Percentiles rank a stretch among this genome's conserved stretches.
phyloP scores from a whole-genome alignment of 2,113 vertebrate species.

The Cebidichthys violaceus region DNA sequence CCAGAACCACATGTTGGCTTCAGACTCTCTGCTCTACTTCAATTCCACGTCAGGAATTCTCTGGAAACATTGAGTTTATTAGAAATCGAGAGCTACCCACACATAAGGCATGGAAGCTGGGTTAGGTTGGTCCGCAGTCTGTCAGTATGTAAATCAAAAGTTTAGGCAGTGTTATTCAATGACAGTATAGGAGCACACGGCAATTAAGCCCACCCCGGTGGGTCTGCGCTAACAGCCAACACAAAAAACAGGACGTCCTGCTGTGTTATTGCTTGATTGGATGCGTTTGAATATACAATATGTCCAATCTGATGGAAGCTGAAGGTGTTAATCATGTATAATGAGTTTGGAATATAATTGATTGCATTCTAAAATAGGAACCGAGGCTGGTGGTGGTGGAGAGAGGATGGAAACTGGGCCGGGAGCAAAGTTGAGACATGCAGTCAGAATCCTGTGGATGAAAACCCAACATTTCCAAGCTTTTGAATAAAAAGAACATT shows the following conservation, averaged over 20 bases:
- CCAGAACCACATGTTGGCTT: not conserved
- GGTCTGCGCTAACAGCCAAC: not conserved
- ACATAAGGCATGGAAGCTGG: not conserved
- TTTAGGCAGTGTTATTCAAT: not conserved
- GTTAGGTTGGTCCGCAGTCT: not conserved
- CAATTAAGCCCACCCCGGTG: not conserved
- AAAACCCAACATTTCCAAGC: not conserved
- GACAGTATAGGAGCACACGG: not conserved
- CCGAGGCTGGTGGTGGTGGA: not conserved
- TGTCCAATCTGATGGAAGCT: not conserved
- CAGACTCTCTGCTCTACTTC: not conserved
- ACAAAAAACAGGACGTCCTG: not conserved
- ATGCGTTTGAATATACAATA: not conserved
- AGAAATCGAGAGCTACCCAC: not conserved
- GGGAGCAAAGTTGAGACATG: not conserved
- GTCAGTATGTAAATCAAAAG: not conserved
- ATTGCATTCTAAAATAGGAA: not conserved
- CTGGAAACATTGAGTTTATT: not conserved
- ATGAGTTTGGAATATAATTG: not conserved
- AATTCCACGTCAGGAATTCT: not conserved
- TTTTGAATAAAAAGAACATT: not conserved
- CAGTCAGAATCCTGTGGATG: not conserved
- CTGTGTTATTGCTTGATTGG: not conserved
- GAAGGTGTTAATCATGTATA: not conserved
- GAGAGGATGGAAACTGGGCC: not conserved